Evolutionary conservation across 2,888 invertebrate genomes (phyloP).

Genomic region (Ennomos fuscantarius): DNA sequence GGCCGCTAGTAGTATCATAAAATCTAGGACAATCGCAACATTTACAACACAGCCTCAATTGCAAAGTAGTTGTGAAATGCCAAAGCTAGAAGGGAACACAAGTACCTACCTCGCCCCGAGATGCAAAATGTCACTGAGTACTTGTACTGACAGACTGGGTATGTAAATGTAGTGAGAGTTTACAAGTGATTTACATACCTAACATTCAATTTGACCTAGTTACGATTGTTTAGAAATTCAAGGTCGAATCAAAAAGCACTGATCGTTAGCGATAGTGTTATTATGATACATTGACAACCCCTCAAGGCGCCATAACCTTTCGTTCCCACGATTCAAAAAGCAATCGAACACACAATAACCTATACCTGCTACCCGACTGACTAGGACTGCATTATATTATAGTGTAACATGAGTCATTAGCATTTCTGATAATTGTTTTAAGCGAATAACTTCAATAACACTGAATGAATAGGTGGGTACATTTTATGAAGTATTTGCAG

Average conservation of each 20-base stretch:
- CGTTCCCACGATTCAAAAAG: constrained; percentile 45
- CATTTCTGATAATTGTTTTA: constrained; percentile 22
- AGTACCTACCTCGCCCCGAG: constrained; percentile 56
- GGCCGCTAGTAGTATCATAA: constrained; percentile 13
- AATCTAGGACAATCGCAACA: constrained; percentile 45
- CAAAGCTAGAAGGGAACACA: constrained; percentile 61
- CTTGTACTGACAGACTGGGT: background rate
- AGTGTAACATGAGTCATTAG: constrained; percentile 30
- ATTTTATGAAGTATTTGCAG: too few relatives aligned
- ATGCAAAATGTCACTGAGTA: constrained; percentile 69
- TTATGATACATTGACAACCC: constrained; percentile 48
- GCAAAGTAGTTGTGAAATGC: constrained; percentile 58
- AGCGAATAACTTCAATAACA: constrained; percentile 12
- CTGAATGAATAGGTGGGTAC: constrained; percentile 6
- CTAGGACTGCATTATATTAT: constrained; percentile 29
- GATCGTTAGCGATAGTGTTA: constrained; percentile 20
- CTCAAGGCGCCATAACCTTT: constrained; percentile 48
- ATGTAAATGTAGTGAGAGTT: constrained; percentile 34
- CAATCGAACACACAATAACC: constrained; percentile 37
- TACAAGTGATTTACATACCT: constrained; percentile 72
- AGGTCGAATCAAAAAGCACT: constrained; percentile 63
- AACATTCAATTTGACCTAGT: constrained; percentile 63
- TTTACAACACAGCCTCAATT: constrained; percentile 48
- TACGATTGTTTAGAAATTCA: constrained; percentile 67
- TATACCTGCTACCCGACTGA: constrained; percentile 18